Base-by-base conservation (phyloP, 2,888 invertebrate species). In the Pachycephus smyrnensis region DNA sequence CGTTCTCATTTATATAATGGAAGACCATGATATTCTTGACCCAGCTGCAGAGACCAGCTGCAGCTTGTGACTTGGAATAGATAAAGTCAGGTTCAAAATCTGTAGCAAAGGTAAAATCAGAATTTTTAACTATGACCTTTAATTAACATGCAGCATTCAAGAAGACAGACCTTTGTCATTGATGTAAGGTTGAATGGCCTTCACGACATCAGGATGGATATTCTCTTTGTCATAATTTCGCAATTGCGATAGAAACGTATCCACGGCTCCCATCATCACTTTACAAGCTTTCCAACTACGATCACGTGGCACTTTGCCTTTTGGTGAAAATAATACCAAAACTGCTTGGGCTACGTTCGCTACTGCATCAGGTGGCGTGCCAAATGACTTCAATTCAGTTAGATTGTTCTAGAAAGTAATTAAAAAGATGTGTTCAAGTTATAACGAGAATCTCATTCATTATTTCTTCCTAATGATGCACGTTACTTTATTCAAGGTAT, bases 11-110 rank as follows among this genome's bases (percentile, higher is more conserved):
- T 37, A 98, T 97, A 77, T 97, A 96, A 92, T 97, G 96, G 92
- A 97, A 98, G 86, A 94, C 96, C 89, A 96, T 93, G 83, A 98
- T 98, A 92, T 98, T 98, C 84, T 97, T 95, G 2, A 97, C 98
- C 98, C 98, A 99, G 1, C 98, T 95, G 89, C 98, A 98, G 12
- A 99, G 93, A 35, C 98, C 97, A 76, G 98, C 97, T 32, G 98
- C 98, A 30, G 98, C 98, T 55, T 94, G 93, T 0, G 98, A 98
- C 92, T 98, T 98, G 0, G 95, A 93, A 84, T 94, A 91, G 87
- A 98, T 96, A 83, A 96, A 95, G 69, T 97, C 97, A 0, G 97
- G 95, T 84, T 95, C 95, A 90, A 98, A 98, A 84, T 98, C 97
- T 15, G 95, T 37, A 75, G 15, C 71, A 31, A 33, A 75, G 11